Conservation (phyloP, 2,113 vertebrate genomes). For the Silurus meridionalis region DNA sequence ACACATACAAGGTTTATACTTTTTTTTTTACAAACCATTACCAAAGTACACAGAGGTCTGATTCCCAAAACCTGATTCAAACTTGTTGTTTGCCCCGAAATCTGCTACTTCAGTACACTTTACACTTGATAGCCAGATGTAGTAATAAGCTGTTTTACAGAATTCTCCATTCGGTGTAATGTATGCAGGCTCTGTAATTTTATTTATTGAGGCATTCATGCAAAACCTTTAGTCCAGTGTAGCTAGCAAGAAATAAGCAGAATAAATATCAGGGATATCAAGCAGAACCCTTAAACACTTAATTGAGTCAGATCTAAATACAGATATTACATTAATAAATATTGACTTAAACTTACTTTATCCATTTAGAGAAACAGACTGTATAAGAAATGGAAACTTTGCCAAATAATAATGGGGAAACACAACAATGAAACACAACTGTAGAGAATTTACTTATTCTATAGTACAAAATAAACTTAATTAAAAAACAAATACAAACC, state of each 20-base stretch:
- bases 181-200: not conserved
- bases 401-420: too few relatives aligned
- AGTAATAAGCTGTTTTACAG: not conserved
- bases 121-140: not conserved
- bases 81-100: not conserved
- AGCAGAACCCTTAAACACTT: not conserved
- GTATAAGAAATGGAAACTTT: too few relatives aligned
- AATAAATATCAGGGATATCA: not conserved
- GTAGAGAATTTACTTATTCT: too few relatives aligned
- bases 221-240: not conserved
- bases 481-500: too few relatives aligned
- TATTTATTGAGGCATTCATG: not conserved
- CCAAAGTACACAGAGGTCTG: not conserved
- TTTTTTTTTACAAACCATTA: not conserved
- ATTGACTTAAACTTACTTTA: not conserved
- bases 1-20: not conserved
- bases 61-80: not conserved
- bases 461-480: too few relatives aligned
- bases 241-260: too few relatives aligned
- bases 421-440: too few relatives aligned
- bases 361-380: too few relatives aligned
- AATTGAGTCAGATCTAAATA: not conserved
- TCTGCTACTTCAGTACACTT: not conserved
- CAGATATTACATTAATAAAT: not conserved
- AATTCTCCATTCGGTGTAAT: not conserved